phyloP scores from a whole-genome alignment of 92 coral and sea anemone genomes.

The Epizoanthus rinbou region DNA sequence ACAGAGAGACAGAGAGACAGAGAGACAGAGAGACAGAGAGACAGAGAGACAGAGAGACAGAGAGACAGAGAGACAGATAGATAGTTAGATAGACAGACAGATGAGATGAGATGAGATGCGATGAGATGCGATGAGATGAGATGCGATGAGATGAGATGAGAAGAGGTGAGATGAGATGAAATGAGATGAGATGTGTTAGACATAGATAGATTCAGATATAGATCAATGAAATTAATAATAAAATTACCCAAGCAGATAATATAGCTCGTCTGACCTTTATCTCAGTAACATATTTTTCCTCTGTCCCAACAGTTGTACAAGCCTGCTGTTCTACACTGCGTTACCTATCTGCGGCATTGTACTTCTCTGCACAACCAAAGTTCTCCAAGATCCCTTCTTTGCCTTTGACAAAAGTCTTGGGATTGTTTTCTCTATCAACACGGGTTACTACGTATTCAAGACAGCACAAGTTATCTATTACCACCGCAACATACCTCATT shows the following conservation, averaged over 20 bases:
- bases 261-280: background rate
- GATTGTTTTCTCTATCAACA: conserved; percentile 69
- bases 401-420: conserved; percentile 47
- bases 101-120: too few species aligned
- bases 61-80: too few species aligned
- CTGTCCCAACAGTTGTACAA: conserved; percentile 70
- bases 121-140: too few species aligned
- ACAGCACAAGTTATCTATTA: conserved; percentile 72
- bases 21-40: too few species aligned
- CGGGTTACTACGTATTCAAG: conserved; percentile 87
- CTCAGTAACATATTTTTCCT: background rate
- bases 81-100: too few species aligned
- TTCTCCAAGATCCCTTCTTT: conserved; percentile 80
- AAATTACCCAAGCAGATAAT: background rate
- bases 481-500: conserved; percentile 65
- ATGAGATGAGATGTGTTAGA: too few species aligned
- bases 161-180: too few species aligned
- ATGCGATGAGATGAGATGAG: too few species aligned
- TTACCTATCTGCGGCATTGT: conserved; percentile 70
- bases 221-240: too few species aligned
- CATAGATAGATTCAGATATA: too few species aligned
- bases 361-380: conserved; percentile 60
- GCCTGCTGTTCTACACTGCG: conserved; percentile 64
- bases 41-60: too few species aligned
- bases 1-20: too few species aligned